A percentile compares a stretch with the other conserved stretches of the same genome.
phyloP scores from a whole-genome alignment of 1,140 invertebrate species.

The Neodiprion pinetum region DNA sequence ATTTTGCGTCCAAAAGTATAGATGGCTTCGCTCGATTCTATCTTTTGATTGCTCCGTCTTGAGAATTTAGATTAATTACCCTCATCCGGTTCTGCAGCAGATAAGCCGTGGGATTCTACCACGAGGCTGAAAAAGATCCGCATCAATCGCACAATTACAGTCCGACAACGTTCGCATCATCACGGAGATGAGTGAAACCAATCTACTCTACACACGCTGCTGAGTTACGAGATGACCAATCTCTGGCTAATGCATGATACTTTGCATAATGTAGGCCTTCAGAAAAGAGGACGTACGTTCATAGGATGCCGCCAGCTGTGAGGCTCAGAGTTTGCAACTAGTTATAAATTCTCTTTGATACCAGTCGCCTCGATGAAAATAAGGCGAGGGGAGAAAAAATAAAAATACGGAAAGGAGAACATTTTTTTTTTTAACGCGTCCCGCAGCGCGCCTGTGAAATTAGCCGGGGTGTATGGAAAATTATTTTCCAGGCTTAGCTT shows the following conservation, averaged over 20 bases:
- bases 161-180: no score
- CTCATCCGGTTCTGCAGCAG: no score
- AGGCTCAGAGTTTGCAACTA: neutral
- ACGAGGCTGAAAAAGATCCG: no score
- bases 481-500: neutral
- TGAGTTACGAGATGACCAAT: neutral
- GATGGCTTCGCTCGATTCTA: no score
- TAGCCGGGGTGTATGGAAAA: neutral
- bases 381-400: neutral
- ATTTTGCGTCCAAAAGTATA: no score
- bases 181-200: no score
- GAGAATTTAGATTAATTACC: no score
- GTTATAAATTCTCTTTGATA: conserved; percentile 1
- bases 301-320: neutral
- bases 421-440: neutral
- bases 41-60: no score
- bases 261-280: neutral
- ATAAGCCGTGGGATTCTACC: no score
- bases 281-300: neutral
- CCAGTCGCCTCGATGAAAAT: neutral
- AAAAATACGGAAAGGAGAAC: no score
- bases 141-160: no score
- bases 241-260: neutral
- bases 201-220: neutral
- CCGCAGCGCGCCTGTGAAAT: neutral